Conservation (phyloP, 2,888 invertebrate species). For the Odontomyia ornata region DNA sequence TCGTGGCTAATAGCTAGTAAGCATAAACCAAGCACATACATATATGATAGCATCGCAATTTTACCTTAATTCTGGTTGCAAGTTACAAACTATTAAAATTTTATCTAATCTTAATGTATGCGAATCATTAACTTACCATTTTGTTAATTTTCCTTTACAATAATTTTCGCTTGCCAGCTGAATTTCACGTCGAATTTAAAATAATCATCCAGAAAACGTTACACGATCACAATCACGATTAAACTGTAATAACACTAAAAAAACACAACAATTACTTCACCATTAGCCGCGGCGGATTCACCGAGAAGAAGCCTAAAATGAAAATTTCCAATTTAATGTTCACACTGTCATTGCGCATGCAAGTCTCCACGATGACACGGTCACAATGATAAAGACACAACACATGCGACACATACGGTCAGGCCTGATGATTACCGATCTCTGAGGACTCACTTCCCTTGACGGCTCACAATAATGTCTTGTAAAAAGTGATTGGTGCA, state of each 20-base stretch:
- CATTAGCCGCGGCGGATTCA: neutral
- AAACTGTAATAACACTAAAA: neutral
- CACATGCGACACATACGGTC: constrained; percentile 17
- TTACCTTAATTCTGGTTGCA: too few relatives aligned
- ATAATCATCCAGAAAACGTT: neutral
- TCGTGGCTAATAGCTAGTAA: too few relatives aligned
- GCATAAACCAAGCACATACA: too few relatives aligned
- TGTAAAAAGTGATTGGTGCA: constrained; percentile 26
- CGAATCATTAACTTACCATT: constrained; percentile 6
- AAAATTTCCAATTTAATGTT: neutral
- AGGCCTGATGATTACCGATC: constrained; percentile 35
- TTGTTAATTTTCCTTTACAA: neutral
- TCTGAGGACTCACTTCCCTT: constrained; percentile 7
- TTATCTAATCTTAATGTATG: too few relatives aligned
- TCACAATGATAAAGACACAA: neutral
- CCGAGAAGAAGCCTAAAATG: neutral
- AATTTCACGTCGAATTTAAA: neutral
- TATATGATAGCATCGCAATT: too few relatives aligned
- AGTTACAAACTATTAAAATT: too few relatives aligned
- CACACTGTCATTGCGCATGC: neutral
- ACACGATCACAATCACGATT: constrained; percentile 13
- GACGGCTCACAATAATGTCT: neutral
- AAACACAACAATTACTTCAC: neutral
- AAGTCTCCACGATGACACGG: neutral
- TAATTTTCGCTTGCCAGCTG: neutral